Evolutionary conservation across 2,888 invertebrate genomes (phyloP).

Genomic region (Strigamia maritima): DNA sequence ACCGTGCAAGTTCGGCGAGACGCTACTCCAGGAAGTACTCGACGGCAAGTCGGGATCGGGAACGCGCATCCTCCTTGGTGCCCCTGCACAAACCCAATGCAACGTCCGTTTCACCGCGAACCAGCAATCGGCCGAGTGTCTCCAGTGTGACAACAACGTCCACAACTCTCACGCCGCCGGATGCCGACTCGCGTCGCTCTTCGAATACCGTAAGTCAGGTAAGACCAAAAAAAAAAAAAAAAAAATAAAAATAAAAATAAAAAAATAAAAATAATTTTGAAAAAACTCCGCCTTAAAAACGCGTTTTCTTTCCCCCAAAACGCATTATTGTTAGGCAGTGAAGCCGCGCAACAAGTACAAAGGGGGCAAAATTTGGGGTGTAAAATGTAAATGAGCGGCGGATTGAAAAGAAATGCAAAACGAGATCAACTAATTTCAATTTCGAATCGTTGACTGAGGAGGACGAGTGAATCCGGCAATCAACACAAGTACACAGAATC

Average conservation of each 20-base stretch:
- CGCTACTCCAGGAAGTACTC: constrained; percentile 20
- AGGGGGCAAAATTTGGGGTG: not conserved
- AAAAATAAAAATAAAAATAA: not conserved
- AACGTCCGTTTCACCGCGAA: not conserved
- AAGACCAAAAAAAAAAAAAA: not conserved
- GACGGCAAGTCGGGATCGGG: not conserved
- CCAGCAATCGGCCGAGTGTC: not conserved
- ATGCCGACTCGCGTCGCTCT: constrained; percentile 12
- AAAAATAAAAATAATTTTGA: not conserved
- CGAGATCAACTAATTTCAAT: not conserved
- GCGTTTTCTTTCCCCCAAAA: not conserved
- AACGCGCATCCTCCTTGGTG: constrained; percentile 4
- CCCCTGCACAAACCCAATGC: not conserved
- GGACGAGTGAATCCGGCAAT: not conserved
- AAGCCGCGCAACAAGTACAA: not conserved
- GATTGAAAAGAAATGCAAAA: too few relatives aligned
- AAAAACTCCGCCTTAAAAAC: not conserved
- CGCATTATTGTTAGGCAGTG: not conserved
- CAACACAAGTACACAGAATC: not conserved
- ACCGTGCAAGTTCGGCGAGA: constrained; percentile 9
- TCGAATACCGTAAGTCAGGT: constrained; percentile 30
- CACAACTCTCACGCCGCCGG: not conserved
- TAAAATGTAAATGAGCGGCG: too few relatives aligned
- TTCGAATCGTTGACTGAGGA: too few relatives aligned
- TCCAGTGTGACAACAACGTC: not conserved